A percentile compares a stretch with the other conserved stretches of the same genome.
phyloP scores from a whole-genome alignment of 2,113 vertebrate species.

The Oncorhynchus kisutch region DNA sequence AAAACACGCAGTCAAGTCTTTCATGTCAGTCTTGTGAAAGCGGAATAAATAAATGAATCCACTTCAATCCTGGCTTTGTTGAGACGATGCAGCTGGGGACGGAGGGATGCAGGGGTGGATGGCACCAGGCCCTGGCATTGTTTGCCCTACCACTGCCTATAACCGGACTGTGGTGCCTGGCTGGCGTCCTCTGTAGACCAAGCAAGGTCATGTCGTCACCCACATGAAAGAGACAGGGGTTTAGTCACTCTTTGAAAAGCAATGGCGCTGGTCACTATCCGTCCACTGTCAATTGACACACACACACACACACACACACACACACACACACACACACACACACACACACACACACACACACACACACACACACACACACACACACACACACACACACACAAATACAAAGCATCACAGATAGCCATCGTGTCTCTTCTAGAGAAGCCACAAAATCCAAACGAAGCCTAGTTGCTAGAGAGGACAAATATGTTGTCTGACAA shows the following conservation, averaged over 20 bases:
- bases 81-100: conserved; percentile 66
- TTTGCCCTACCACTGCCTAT: conserved; percentile 52
- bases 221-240: conserved; percentile 25
- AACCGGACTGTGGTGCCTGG: conserved; percentile 45
- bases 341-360: no score
- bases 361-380: not conserved
- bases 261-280: conserved; percentile 12
- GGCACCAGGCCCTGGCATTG: conserved; percentile 63
- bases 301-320: not conserved
- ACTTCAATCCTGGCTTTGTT: conserved; percentile 51
- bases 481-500: no score
- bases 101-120: conserved; percentile 19
- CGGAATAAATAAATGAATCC: conserved; percentile 59
- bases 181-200: conserved; percentile 37
- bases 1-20: conserved; percentile 44
- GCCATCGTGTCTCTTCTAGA: conserved; percentile 18
- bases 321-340: no score
- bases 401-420: not conserved
- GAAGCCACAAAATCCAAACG: conserved; percentile 16
- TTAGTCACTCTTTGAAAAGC: not conserved
- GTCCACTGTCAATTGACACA: conserved; percentile 1
- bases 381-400: no score
- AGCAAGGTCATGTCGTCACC: conserved; percentile 37
- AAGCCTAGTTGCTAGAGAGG: no score
- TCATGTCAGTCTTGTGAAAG: conserved; percentile 56